These are phyloP conservation scores for Otolemur garnettii DNA, from an alignment of 2,113 vertebrate species.

Conservation along the genomic window DNA sequence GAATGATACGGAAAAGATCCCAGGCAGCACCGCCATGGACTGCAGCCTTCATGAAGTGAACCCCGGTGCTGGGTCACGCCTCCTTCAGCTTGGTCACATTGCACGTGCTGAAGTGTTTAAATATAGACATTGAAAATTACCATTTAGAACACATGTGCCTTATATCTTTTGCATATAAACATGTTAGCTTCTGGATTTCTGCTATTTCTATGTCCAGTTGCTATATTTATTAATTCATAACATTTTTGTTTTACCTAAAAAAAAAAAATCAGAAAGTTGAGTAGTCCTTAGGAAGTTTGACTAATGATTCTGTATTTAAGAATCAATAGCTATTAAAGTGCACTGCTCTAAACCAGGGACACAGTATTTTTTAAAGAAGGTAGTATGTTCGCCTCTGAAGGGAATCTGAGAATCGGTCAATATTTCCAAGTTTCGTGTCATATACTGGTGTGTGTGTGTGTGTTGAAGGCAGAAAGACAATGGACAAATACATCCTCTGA, in stretches of 20 bases:
- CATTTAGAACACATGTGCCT: slow-evolving; percentile 16
- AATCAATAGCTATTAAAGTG: not conserved
- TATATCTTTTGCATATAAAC: not conserved
- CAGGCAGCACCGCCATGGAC: not conserved
- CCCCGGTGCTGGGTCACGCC: not conserved
- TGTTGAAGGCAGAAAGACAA: not conserved
- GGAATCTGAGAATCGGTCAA: not conserved
- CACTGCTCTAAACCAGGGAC: not conserved
- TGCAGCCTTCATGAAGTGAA: not conserved
- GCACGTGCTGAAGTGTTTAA: not conserved
- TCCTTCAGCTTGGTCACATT: not conserved
- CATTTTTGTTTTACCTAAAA: not conserved
- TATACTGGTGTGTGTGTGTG: not conserved
- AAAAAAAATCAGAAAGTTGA: not conserved
- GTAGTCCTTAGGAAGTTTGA: not conserved
- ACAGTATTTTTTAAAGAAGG: not conserved
- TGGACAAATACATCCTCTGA: not conserved
- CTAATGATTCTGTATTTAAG: slow-evolving; percentile 13
- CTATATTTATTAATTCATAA: not conserved
- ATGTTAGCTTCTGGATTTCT: not conserved
- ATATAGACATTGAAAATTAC: not conserved
- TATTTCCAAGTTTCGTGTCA: slow-evolving; percentile 41
- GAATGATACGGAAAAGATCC: not conserved
- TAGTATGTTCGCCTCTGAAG: not conserved
- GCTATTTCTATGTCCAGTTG: not conserved